These are phyloP conservation scores for Gymnosoma rotundatum DNA, from an alignment of 2,888 invertebrate genomes.

Conservation along the genomic window DNA sequence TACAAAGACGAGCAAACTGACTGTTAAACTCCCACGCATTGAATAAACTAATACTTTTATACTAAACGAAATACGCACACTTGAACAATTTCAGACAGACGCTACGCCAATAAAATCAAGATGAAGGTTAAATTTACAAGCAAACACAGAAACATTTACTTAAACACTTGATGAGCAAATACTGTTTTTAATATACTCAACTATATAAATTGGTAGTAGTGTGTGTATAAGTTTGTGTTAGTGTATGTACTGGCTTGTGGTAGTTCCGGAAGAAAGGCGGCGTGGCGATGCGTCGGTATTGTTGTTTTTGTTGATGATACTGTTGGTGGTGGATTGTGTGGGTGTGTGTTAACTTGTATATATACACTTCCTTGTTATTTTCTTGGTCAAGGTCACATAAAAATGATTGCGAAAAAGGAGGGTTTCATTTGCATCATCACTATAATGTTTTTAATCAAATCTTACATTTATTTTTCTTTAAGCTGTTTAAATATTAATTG, in stretches of 20 bases:
- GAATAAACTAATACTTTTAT: constrained; percentile 42
- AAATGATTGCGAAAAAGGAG: constrained; percentile 47
- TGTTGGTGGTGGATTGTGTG: constrained; percentile 6
- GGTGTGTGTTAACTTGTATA: constrained; percentile 14
- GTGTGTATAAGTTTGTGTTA: constrained; percentile 7
- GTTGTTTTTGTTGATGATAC: not conserved
- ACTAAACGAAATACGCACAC: constrained; percentile 29
- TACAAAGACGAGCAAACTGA: constrained; percentile 14
- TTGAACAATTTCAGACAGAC: not conserved
- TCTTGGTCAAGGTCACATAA: constrained; percentile 70
- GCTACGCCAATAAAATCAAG: constrained; percentile 3
- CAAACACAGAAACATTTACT: constrained; percentile 1
- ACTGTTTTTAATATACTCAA: constrained; percentile 9
- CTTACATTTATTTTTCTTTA: too few species aligned
- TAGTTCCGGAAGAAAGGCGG: not conserved
- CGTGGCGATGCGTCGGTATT: too few species aligned
- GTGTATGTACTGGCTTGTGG: not conserved
- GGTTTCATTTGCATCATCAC: not conserved
- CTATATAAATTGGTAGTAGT: constrained; percentile 11
- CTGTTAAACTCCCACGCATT: constrained; percentile 34
- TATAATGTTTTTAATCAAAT: too few species aligned
- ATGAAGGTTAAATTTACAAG: constrained; percentile 35
- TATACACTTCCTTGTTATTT: constrained; percentile 58
- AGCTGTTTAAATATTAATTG: too few species aligned
- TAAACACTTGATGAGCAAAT: not conserved